Percentiles rank a stretch among this genome's conserved stretches.
phyloP scores from a whole-genome alignment of 2,888 invertebrate genomes.

The Alsophila aescularia region DNA sequence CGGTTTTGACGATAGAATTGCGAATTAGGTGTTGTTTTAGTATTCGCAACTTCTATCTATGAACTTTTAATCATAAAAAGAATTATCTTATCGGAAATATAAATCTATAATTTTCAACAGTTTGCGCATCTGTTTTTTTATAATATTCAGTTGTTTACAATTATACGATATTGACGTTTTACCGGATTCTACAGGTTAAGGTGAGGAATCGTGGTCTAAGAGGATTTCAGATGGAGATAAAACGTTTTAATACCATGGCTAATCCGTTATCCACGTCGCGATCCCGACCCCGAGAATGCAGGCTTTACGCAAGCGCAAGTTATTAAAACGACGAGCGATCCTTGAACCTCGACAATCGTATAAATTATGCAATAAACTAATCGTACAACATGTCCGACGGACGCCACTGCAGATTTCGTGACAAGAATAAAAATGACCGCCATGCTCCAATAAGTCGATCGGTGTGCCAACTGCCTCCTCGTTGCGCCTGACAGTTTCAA shows the following conservation, averaged over 20 bases:
- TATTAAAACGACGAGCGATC: constrained; percentile 49
- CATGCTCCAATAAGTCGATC: constrained; percentile 79
- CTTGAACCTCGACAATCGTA: constrained; percentile 57
- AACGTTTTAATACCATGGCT: constrained; percentile 40
- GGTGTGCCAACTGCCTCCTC: constrained; percentile 62
- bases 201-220: constrained; percentile 38
- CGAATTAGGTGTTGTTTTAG: neutral
- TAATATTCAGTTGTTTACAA: constrained; percentile 33
- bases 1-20: constrained; percentile 34
- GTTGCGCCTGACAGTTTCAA: constrained; percentile 69
- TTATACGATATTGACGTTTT: too few relatives aligned
- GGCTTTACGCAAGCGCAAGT: constrained; percentile 30
- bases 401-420: constrained; percentile 63
- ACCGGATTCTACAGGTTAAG: too few relatives aligned
- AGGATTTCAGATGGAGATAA: constrained; percentile 38
- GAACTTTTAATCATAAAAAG: neutral
- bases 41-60: neutral
- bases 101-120: constrained; percentile 11
- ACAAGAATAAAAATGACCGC: constrained; percentile 71
- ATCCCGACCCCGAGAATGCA: constrained; percentile 34
- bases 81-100: constrained; percentile 8
- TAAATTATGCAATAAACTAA: constrained; percentile 66
- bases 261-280: constrained; percentile 41
- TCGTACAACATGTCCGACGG: constrained; percentile 64
- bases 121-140: constrained; percentile 22